Evolutionary conservation across 23 tunicate genomes (phyloP).

Genomic region (Diplosoma virens): DNA sequence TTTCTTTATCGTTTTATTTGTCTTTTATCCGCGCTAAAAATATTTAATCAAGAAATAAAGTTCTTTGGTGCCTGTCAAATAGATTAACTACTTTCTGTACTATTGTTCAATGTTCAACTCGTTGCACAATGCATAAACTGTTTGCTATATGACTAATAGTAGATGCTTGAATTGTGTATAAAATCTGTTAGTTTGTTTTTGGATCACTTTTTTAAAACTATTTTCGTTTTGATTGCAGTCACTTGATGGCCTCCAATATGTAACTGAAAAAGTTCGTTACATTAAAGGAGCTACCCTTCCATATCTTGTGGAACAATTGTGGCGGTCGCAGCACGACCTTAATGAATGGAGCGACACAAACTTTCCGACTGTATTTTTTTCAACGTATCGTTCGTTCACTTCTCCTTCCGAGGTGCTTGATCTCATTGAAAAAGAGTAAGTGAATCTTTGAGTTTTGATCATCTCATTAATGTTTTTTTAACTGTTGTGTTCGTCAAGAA

Average conservation of each 20-base stretch:
- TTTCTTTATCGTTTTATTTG: too few species aligned
- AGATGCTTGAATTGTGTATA: too few species aligned
- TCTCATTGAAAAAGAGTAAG: constrained; percentile 60
- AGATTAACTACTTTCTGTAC: too few species aligned
- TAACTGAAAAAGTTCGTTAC: constrained; percentile 61
- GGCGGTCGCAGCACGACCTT: constrained; percentile 44
- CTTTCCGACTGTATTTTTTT: constrained; percentile 65
- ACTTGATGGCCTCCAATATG: constrained; percentile 43
- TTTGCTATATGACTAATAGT: too few species aligned
- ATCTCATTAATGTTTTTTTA: background rate
- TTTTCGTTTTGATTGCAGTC: too few species aligned
- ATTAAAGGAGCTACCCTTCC: constrained; percentile 85
- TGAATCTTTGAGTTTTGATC: background rate
- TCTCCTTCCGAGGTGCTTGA: constrained; percentile 62
- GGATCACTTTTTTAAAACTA: too few species aligned
- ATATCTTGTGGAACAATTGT: constrained; percentile 52
- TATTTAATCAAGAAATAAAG: too few species aligned
- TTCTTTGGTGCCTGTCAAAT: too few species aligned
- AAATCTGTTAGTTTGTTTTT: too few species aligned
- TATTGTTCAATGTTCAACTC: too few species aligned
- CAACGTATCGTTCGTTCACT: constrained; percentile 79
- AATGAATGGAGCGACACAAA: constrained; percentile 71
- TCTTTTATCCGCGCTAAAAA: too few species aligned
- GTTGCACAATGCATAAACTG: too few species aligned
- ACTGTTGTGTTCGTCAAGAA: background rate